Evolutionary conservation across 2,113 vertebrate species (phyloP).

Genomic region (Sylvia atricapilla): DNA sequence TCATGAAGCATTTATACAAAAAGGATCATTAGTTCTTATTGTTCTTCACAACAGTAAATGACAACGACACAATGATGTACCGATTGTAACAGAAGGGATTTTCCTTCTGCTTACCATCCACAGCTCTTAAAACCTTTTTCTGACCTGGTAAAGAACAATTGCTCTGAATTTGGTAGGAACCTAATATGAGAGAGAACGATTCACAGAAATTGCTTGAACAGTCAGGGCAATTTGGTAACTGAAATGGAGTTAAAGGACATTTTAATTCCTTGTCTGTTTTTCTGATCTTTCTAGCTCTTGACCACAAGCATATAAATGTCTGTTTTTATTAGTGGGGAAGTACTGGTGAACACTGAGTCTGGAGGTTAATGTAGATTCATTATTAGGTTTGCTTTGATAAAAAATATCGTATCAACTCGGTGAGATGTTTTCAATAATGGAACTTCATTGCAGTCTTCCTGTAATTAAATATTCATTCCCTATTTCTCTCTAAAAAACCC

Average conservation of each 20-base stretch:
- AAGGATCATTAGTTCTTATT: background rate
- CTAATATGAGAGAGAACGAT: background rate
- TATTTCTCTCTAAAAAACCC: conserved; percentile 9
- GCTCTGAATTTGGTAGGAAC: background rate
- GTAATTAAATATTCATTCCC: conserved; percentile 28
- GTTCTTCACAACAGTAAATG: background rate
- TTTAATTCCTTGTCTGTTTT: background rate
- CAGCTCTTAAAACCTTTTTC: background rate
- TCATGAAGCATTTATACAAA: background rate
- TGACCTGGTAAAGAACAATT: background rate
- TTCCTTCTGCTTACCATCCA: conserved; percentile 2
- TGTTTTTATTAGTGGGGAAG: background rate
- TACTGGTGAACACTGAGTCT: background rate
- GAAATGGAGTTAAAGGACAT: background rate
- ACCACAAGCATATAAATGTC: background rate
- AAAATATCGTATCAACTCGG: background rate
- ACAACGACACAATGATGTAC: background rate
- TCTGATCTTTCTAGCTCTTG: background rate
- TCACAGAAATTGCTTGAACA: background rate
- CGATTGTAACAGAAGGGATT: background rate
- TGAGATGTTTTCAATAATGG: background rate
- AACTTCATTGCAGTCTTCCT: background rate
- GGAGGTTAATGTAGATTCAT: background rate
- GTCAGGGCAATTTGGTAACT: background rate
- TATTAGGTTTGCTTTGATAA: conserved; percentile 28